Conservation (phyloP, 2,888 invertebrate genomes). For the Spodoptera picta region DNA sequence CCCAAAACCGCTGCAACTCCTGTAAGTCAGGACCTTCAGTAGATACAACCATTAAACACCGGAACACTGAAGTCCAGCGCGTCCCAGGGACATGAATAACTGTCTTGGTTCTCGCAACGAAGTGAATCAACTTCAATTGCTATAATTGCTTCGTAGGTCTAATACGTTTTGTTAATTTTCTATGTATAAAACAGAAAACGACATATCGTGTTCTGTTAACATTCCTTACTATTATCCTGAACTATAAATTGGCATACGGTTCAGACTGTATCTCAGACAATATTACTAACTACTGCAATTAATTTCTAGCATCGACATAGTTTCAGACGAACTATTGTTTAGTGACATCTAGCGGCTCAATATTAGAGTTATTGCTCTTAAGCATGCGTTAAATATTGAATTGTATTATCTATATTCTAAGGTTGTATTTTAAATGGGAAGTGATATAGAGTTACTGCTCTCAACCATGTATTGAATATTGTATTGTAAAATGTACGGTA, state of each 20-base stretch:
- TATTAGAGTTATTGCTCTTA: conserved; percentile 54
- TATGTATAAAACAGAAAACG: too few species aligned
- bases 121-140: too few species aligned
- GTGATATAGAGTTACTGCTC: too few species aligned
- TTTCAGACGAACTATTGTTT: conserved; percentile 47
- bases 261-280: conserved; percentile 30
- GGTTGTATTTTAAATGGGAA: conserved; percentile 2
- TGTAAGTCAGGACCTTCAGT: too few species aligned
- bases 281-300: conserved; percentile 50
- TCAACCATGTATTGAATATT: conserved; percentile 1
- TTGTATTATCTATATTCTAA: background rate
- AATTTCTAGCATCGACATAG: conserved; percentile 55
- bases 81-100: too few species aligned
- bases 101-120: too few species aligned
- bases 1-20: too few species aligned
- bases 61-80: too few species aligned
- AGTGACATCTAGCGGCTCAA: conserved; percentile 57
- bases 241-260: conserved; percentile 8
- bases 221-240: conserved; percentile 4
- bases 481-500: background rate
- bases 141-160: too few species aligned
- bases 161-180: too few species aligned
- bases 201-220: background rate
- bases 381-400: conserved; percentile 42
- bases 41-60: too few species aligned